Conservation (phyloP, 2,113 vertebrate species). For the Suricata suricatta region DNA sequence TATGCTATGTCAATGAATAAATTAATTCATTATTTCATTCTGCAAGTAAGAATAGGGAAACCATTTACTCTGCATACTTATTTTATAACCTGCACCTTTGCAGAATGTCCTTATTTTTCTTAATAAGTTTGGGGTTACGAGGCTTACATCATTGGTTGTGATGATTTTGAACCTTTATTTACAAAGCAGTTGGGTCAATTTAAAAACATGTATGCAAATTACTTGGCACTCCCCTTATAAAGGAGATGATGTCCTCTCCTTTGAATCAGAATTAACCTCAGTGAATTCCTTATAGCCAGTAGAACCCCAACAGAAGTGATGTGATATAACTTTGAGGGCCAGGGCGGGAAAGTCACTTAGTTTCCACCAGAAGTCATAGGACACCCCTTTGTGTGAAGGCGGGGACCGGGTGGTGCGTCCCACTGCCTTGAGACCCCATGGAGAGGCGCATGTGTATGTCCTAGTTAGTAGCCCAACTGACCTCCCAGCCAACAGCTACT, state of each 20-base stretch:
- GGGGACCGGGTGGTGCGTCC: background rate
- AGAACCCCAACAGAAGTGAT: background rate
- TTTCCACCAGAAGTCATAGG: background rate
- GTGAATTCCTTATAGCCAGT: background rate
- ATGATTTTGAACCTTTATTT: constrained; percentile 24
- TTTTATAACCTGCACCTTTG: constrained; percentile 36
- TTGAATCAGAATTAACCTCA: background rate
- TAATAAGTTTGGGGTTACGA: background rate
- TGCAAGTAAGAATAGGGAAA: background rate
- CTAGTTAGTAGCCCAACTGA: background rate
- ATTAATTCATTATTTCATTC: background rate
- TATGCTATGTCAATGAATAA: background rate
- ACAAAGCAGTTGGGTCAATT: background rate
- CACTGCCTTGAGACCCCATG: background rate
- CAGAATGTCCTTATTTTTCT: background rate
- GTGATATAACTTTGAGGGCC: background rate
- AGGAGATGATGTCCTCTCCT: background rate
- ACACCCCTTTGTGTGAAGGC: background rate
- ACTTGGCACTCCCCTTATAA: background rate
- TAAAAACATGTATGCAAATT: background rate
- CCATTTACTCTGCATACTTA: background rate
- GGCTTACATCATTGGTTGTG: background rate
- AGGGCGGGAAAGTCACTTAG: background rate
- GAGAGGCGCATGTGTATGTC: background rate
- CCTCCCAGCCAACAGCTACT: background rate